Conservation (phyloP, 1,140 invertebrate genomes). For the Drosophila sechellia region DNA sequence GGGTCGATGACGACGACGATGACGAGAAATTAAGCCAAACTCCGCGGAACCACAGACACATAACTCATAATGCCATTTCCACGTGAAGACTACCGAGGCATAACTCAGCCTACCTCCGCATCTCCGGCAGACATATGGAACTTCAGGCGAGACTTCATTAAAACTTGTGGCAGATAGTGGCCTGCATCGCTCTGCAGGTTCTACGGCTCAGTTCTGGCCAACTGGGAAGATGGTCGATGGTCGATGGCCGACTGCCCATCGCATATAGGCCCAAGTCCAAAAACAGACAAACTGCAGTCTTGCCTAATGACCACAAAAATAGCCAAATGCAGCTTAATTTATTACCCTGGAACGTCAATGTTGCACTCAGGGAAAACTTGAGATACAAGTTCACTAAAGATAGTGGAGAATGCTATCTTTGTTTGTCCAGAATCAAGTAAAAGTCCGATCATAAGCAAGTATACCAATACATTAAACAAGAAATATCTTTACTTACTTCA, state of each 20-base stretch:
- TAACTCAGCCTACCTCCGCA: slow-evolving; percentile 11
- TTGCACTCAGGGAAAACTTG: slow-evolving; percentile 3
- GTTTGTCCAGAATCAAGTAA: no score
- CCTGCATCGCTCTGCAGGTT: slow-evolving; percentile 3
- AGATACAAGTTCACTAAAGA: background rate
- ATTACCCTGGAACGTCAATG: slow-evolving; percentile 57
- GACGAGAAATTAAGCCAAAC: slow-evolving; percentile 40
- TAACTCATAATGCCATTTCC: slow-evolving; percentile 78
- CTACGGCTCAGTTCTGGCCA: slow-evolving; percentile 2
- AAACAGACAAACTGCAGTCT: slow-evolving; percentile 63
- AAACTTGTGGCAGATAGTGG: slow-evolving; percentile 49
- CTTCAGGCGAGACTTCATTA: slow-evolving; percentile 67
- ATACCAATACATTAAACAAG: no score
- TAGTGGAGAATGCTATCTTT: no score
- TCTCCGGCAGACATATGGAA: slow-evolving; percentile 36
- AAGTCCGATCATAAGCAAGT: no score
- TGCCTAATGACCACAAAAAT: slow-evolving; percentile 77
- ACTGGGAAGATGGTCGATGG: slow-evolving; percentile 18
- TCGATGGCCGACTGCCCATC: background rate
- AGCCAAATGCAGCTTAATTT: slow-evolving; percentile 75
- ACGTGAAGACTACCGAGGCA: slow-evolving; percentile 48
- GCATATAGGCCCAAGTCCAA: slow-evolving; percentile 9
- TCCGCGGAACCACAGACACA: slow-evolving; percentile 51
- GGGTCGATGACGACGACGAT: background rate
- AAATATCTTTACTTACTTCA: no score